Conservation (phyloP, 2,888 invertebrate species). For the Spisula subtruncata region DNA sequence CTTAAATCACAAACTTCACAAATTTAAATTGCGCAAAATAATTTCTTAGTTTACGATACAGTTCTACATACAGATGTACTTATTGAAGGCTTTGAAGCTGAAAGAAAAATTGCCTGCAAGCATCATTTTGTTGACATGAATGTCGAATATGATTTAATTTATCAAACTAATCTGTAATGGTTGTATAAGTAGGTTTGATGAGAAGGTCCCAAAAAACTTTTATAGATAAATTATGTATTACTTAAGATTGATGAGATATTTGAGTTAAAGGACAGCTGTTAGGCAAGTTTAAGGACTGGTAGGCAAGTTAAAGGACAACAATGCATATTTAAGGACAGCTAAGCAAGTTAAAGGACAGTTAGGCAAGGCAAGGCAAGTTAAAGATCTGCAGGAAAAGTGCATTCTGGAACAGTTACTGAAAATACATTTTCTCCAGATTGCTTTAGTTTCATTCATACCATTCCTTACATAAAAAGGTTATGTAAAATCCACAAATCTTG, state of each 20-base stretch:
- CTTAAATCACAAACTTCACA: no score
- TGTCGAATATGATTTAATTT: neutral
- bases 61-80: neutral
- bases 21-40: no score
- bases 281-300: no score
- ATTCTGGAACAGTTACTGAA: neutral
- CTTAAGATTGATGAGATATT: no score
- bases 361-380: neutral
- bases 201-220: neutral
- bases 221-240: no score
- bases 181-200: neutral
- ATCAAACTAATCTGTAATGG: neutral
- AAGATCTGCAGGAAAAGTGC: neutral
- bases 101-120: neutral
- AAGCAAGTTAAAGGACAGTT: no score
- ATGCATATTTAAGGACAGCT: no score
- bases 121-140: slow-evolving; percentile 3
- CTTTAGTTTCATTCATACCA: neutral
- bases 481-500: neutral
- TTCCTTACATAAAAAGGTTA: neutral
- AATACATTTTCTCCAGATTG: neutral
- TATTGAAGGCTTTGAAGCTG: no score
- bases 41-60: no score
- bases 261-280: no score
- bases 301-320: no score